phyloP scores from a whole-genome alignment of 2,888 invertebrate species.

The Tricholauxania praeusta region DNA sequence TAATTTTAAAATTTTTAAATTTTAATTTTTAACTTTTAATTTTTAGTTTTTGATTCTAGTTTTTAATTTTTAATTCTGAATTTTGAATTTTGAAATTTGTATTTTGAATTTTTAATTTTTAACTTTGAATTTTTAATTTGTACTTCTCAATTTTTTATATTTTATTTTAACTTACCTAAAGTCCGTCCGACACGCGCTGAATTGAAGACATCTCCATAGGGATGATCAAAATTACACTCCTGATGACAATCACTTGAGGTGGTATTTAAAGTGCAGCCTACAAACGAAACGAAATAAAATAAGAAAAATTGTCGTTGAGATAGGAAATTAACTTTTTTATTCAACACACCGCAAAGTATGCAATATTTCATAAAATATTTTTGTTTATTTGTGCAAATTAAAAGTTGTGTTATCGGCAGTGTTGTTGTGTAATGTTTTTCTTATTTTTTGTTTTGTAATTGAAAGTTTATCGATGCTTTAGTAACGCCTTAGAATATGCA shows the following conservation, averaged over 20 bases:
- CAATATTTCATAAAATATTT: not conserved
- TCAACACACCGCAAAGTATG: not conserved
- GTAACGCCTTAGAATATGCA: conserved; percentile 13
- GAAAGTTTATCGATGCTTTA: conserved; percentile 15
- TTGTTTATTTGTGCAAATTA: not conserved
- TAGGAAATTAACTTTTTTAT: not conserved
- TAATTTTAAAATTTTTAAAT: too few species aligned
- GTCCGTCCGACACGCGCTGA: conserved; percentile 4
- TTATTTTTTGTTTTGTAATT: conserved; percentile 7
- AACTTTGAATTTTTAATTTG: too few species aligned
- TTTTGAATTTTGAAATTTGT: too few species aligned
- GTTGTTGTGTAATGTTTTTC: not conserved
- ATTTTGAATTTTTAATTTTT: too few species aligned
- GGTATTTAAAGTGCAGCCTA: conserved; percentile 61
- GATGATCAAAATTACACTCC: conserved; percentile 60
- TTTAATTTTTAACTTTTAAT: too few species aligned
- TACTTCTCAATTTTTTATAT: not conserved
- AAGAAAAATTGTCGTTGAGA: not conserved
- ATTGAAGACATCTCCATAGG: conserved; percentile 23
- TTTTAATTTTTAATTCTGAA: too few species aligned
- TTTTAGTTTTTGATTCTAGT: too few species aligned
- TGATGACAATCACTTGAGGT: conserved; percentile 61
- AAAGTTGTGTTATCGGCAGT: not conserved
- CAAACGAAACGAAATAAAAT: conserved; percentile 14
- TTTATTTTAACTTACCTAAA: conserved; percentile 11